A percentile compares a stretch with the other conserved stretches of the same genome.
Conservation (phyloP, 2,888 invertebrate species). For the Sympetrum striolatum region DNA sequence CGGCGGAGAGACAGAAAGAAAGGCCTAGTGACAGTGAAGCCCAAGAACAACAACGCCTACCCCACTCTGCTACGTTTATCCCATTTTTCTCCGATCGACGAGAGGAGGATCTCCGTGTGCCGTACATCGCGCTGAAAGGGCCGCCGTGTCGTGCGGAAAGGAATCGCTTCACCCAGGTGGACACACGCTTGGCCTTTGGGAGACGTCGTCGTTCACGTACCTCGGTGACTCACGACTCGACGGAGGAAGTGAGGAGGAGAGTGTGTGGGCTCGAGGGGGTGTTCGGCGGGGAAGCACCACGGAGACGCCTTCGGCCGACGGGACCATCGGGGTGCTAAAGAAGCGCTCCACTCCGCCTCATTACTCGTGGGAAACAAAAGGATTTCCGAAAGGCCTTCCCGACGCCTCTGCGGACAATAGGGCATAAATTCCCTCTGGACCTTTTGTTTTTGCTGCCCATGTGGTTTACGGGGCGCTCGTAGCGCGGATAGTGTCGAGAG, state of each 20-base stretch:
- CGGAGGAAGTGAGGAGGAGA: not conserved
- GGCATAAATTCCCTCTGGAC: not conserved
- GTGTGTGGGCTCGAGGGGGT: not conserved
- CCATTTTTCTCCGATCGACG: too few relatives aligned
- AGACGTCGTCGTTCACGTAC: not conserved
- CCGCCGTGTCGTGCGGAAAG: not conserved
- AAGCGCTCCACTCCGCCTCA: not conserved
- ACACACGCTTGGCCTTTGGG: not conserved
- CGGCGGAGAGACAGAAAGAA: too few relatives aligned
- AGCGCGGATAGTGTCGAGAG: not conserved
- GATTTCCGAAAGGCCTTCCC: not conserved
- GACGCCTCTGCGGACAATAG: not conserved
- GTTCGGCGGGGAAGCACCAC: not conserved
- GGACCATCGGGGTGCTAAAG: too few relatives aligned
- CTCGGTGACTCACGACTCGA: not conserved
- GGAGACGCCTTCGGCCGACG: not conserved
- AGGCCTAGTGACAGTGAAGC: too few relatives aligned
- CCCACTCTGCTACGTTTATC: too few relatives aligned
- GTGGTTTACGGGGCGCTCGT: not conserved
- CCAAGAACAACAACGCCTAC: too few relatives aligned
- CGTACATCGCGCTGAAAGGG: not conserved
- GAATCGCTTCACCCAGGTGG: not conserved
- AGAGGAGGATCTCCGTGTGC: too few relatives aligned
- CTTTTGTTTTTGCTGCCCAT: not conserved
- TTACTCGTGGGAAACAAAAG: not conserved